Percentiles rank a stretch among this genome's conserved stretches.
phyloP scores from a whole-genome alignment of 2,888 invertebrate species.

The Prenolepis imparis region DNA sequence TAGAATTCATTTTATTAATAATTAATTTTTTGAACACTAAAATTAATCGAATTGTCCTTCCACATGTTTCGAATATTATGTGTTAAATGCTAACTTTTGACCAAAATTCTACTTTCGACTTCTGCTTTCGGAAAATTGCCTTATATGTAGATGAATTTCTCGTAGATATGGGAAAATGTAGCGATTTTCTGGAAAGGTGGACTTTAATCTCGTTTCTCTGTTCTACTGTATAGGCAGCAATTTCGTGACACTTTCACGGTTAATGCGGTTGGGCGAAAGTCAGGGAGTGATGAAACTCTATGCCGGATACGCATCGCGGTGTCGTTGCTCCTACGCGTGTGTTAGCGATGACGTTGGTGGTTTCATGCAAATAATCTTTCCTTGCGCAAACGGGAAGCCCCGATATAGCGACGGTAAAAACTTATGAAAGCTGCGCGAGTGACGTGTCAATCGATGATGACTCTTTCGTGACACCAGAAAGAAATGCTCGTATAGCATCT shows the following conservation, averaged over 20 bases:
- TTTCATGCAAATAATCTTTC: constrained; percentile 59
- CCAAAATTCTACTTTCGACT: constrained; percentile 9
- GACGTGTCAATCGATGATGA: constrained; percentile 36
- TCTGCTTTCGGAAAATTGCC: constrained; percentile 5
- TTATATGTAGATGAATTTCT: background rate
- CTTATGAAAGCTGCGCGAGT: constrained; percentile 27
- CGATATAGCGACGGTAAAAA: background rate
- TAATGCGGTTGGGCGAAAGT: constrained; percentile 83
- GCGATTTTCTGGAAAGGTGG: background rate
- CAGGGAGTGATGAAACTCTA: constrained; percentile 79
- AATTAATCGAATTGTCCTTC: background rate
- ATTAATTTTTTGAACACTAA: background rate
- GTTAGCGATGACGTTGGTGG: constrained; percentile 62
- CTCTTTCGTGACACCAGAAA: background rate
- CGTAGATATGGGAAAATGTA: background rate
- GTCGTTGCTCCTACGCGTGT: constrained; percentile 56
- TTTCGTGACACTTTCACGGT: constrained; percentile 84
- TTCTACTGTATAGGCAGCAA: constrained; percentile 56
- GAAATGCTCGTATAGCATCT: constrained; percentile 15
- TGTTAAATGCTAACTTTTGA: background rate
- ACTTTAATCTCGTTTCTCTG: constrained; percentile 55
- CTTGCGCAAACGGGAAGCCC: constrained; percentile 58
- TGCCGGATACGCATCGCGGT: constrained; percentile 66
- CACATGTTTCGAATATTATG: background rate
- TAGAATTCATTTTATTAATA: background rate